Percentiles rank a stretch among this genome's conserved stretches.
These are phyloP conservation scores for Chorisops tibialis DNA, from an alignment of 2,888 invertebrate genomes.

Conservation along the genomic window DNA sequence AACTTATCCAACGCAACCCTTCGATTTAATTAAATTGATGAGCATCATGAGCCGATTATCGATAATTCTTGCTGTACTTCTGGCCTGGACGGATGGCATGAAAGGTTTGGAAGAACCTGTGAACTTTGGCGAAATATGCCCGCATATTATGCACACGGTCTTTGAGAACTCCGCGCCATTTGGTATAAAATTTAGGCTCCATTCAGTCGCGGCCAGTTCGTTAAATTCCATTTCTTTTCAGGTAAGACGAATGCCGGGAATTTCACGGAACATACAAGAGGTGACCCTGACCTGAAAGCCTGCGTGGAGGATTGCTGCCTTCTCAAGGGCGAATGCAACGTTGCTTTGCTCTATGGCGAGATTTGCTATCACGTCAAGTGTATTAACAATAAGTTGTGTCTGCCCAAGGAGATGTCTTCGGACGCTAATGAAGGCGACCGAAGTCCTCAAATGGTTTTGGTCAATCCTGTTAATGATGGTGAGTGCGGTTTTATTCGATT, in stretches of 20 bases:
- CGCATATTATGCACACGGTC: slow-evolving; percentile 48
- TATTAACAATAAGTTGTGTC: slow-evolving; percentile 65
- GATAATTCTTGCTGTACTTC: neutral
- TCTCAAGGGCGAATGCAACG: slow-evolving; percentile 61
- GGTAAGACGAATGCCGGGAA: slow-evolving; percentile 60
- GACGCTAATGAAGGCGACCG: slow-evolving; percentile 54
- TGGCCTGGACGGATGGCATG: neutral
- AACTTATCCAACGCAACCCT: too few species aligned
- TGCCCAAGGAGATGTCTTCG: slow-evolving; percentile 59
- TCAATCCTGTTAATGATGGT: slow-evolving; percentile 66
- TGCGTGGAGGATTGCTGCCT: slow-evolving; percentile 62
- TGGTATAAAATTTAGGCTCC: slow-evolving; percentile 34
- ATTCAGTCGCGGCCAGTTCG: too few species aligned
- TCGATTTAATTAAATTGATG: too few species aligned
- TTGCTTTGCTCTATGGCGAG: slow-evolving; percentile 71
- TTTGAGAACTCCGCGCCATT: slow-evolving; percentile 50
- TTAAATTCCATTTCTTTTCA: slow-evolving; percentile 34
- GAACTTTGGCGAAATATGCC: slow-evolving; percentile 39
- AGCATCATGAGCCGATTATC: slow-evolving; percentile 4
- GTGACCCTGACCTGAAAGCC: slow-evolving; percentile 60
- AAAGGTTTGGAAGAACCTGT: slow-evolving; percentile 1
- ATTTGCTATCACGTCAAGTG: slow-evolving; percentile 78
- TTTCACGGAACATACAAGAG: slow-evolving; percentile 59
- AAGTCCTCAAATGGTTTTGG: slow-evolving; percentile 72
- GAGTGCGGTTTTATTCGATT: slow-evolving; percentile 26